These are phyloP conservation scores for Metopolophium dirhodum DNA, from an alignment of 1,140 invertebrate species.

Conservation along the genomic window DNA sequence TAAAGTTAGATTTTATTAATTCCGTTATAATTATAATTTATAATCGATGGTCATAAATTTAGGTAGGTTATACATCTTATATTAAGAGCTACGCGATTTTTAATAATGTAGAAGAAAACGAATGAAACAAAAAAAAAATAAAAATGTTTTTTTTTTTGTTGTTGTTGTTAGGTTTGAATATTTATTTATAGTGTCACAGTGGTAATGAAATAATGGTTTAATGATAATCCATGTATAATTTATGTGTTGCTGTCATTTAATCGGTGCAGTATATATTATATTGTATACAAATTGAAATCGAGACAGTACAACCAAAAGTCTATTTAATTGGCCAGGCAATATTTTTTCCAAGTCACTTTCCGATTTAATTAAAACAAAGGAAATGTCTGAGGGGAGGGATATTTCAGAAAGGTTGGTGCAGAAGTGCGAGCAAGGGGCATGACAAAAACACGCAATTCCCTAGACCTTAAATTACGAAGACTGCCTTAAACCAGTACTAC, in stretches of 20 bases:
- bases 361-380: conserved; percentile 46
- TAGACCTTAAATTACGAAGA: conserved; percentile 35
- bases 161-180: background rate
- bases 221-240: conserved; percentile 19
- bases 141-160: background rate
- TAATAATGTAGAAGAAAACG: background rate
- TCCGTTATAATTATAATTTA: background rate
- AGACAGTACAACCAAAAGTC: background rate
- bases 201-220: conserved; percentile 22
- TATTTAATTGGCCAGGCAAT: conserved; percentile 23
- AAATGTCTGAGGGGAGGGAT: background rate
- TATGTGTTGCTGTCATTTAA: conserved; percentile 18
- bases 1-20: background rate
- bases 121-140: background rate
- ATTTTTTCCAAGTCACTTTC: conserved; percentile 39
- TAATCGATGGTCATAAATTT: background rate
- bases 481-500: conserved; percentile 32
- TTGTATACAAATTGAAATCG: conserved; percentile 31
- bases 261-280: background rate
- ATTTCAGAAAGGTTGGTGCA: background rate
- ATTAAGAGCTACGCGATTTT: background rate
- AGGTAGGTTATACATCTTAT: background rate
- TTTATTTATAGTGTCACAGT: background rate
- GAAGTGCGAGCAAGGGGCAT: conserved; percentile 20
- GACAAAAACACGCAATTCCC: conserved; percentile 43